These are phyloP conservation scores for Electrona antarctica DNA, from an alignment of 2,113 vertebrate genomes.

Conservation along the genomic window DNA sequence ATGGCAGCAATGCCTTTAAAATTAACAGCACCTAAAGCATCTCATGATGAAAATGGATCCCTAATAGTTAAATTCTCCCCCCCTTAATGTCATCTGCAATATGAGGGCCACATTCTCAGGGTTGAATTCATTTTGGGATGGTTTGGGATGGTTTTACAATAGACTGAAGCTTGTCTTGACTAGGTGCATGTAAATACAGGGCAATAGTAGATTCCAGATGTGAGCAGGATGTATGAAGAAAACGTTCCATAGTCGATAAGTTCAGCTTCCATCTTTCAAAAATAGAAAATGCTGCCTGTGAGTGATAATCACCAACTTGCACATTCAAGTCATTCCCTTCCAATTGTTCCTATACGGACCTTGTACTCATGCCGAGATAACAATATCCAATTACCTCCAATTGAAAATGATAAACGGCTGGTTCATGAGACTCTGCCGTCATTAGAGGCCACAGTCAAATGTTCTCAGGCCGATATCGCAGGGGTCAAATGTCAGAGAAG, in stretches of 20 bases:
- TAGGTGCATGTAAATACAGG: background rate
- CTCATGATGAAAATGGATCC: conserved; percentile 23
- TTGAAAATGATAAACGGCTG: conserved; percentile 60
- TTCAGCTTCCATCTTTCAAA: background rate
- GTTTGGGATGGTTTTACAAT: background rate
- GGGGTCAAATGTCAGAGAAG: conserved; percentile 72
- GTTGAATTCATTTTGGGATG: background rate
- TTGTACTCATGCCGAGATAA: conserved; percentile 8
- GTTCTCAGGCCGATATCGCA: conserved; percentile 60
- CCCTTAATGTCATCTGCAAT: background rate
- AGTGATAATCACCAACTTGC: background rate
- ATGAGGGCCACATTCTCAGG: background rate
- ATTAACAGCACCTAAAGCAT: conserved; percentile 20
- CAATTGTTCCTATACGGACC: background rate
- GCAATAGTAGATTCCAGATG: background rate
- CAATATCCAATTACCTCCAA: conserved; percentile 21
- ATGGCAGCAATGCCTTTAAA: conserved; percentile 26
- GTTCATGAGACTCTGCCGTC: conserved; percentile 63
- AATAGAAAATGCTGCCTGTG: background rate
- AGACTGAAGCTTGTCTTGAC: background rate
- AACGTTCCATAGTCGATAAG: background rate
- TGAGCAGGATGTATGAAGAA: background rate
- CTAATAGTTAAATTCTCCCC: background rate
- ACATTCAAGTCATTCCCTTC: background rate
- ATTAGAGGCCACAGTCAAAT: conserved; percentile 69